These are phyloP conservation scores for Neotoxoptera formosana DNA, from an alignment of 1,140 invertebrate species.

Conservation along the genomic window DNA sequence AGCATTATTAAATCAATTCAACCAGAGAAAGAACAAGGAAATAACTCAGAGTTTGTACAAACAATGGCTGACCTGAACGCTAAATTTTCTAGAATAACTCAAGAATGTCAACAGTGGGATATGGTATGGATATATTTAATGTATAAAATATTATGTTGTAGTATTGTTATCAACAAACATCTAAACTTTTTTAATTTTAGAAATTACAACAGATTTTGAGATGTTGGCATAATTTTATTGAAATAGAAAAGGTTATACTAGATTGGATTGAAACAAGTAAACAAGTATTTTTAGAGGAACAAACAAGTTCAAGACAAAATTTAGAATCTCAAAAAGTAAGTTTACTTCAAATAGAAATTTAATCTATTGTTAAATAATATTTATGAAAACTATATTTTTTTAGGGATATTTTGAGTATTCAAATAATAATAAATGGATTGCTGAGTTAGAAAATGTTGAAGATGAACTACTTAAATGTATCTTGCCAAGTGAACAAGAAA, in stretches of 20 bases:
- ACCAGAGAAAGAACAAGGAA: slow-evolving; percentile 75
- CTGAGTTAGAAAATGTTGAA: slow-evolving; percentile 79
- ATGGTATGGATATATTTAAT: slow-evolving; percentile 64
- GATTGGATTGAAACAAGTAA: slow-evolving; percentile 89
- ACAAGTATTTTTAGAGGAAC: slow-evolving; percentile 79
- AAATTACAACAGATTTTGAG: slow-evolving; percentile 72
- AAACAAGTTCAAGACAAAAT: slow-evolving; percentile 62
- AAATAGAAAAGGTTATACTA: slow-evolving; percentile 77
- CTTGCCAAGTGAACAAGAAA: slow-evolving; percentile 72
- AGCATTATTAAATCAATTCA: slow-evolving; percentile 83
- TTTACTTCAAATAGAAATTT: not conserved
- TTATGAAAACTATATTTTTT: not conserved
- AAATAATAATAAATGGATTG: slow-evolving; percentile 82
- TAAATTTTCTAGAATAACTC: slow-evolving; percentile 78
- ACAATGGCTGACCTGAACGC: slow-evolving; percentile 81
- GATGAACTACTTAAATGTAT: slow-evolving; percentile 79
- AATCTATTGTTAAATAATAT: not conserved
- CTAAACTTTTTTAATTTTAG: slow-evolving; percentile 60
- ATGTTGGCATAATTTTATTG: slow-evolving; percentile 86
- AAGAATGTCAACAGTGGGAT: slow-evolving; percentile 79
- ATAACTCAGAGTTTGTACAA: slow-evolving; percentile 62
- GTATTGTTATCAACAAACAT: not conserved
- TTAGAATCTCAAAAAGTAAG: slow-evolving; percentile 66
- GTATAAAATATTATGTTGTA: not conserved
- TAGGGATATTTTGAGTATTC: slow-evolving; percentile 86